Conservation (phyloP, 2,113 vertebrate genomes). For the Nestor notabilis region DNA sequence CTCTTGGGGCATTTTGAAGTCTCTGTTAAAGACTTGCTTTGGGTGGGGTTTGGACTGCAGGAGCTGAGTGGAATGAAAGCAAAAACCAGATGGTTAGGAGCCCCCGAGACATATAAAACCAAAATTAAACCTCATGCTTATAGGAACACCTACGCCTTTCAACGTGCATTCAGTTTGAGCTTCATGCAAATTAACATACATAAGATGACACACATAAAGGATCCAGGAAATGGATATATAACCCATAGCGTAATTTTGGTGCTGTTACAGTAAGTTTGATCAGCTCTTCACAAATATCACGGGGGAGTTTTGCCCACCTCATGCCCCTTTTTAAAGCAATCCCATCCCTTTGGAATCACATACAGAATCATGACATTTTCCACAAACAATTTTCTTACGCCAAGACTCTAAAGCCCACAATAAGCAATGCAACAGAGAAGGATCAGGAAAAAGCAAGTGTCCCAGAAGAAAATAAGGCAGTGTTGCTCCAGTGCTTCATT, state of each 20-base stretch:
- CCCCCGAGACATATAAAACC: rapidly evolving
- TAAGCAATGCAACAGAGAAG: neutral
- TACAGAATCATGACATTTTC: neutral
- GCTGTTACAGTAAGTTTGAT: neutral
- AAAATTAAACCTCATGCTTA: neutral
- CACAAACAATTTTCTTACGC: neutral
- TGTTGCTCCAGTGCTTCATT: neutral
- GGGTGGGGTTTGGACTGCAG: neutral
- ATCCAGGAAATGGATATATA: neutral
- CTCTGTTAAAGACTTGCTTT: neutral
- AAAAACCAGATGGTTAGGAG: neutral
- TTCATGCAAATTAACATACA: neutral
- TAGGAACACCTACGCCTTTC: neutral
- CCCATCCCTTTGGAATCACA: neutral
- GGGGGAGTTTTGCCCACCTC: rapidly evolving
- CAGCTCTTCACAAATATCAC: neutral
- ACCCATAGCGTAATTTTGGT: neutral
- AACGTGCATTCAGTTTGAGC: neutral
- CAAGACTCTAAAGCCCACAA: neutral
- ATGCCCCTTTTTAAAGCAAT: neutral
- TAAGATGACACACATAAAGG: neutral
- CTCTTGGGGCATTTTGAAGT: neutral
- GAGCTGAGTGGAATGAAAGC: neutral
- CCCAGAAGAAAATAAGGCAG: neutral
- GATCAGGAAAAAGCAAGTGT: neutral